A percentile compares a stretch with the other conserved stretches of the same genome.
Conservation (phyloP, 2,113 vertebrate species). For the Promerops cafer region DNA sequence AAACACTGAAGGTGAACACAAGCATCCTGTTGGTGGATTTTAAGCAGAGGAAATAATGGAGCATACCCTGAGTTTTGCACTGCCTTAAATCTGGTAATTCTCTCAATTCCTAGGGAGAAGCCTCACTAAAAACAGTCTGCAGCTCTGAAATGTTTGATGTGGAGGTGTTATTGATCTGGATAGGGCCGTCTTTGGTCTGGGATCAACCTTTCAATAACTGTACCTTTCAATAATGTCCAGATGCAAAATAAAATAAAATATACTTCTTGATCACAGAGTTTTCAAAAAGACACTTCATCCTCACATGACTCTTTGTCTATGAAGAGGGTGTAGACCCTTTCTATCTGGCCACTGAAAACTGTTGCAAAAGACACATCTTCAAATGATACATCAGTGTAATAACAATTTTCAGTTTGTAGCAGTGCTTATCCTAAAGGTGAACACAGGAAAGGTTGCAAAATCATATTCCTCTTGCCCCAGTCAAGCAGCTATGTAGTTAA, state of each 20-base stretch:
- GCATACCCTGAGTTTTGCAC: neutral
- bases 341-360: neutral
- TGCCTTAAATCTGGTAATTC: neutral
- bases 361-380: neutral
- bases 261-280: neutral
- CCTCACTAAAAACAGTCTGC: neutral
- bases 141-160: neutral
- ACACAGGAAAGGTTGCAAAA: neutral
- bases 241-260: neutral
- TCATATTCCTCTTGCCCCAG: neutral
- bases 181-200: neutral
- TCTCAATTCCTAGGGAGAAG: neutral
- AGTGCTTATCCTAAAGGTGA: neutral
- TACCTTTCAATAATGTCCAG: neutral
- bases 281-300: neutral
- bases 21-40: neutral
- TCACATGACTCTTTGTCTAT: accelerated
- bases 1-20: neutral
- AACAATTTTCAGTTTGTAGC: neutral
- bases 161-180: neutral
- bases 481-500: neutral
- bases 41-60: neutral
- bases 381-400: neutral
- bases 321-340: neutral
- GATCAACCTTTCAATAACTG: neutral